phyloP scores from a whole-genome alignment of 2,888 invertebrate species.

The Apamea anceps region DNA sequence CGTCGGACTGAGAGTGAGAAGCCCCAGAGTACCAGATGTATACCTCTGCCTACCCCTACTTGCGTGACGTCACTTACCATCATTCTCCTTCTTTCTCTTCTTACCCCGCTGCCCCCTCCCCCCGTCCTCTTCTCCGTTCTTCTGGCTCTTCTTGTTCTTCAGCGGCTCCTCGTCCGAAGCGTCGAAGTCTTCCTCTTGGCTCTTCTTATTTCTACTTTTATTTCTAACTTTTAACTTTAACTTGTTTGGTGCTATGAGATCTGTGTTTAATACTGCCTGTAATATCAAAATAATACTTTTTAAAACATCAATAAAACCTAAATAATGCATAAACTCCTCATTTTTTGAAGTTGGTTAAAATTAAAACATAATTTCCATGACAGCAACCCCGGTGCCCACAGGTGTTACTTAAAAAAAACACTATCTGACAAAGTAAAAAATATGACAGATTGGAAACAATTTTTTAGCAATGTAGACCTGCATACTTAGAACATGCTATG shows the following conservation, averaged over 20 bases:
- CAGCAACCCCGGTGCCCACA: no score
- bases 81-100: constrained; percentile 9
- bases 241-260: constrained; percentile 35
- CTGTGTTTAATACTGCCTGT: constrained; percentile 62
- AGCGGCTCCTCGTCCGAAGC: constrained; percentile 85
- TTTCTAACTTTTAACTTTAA: constrained; percentile 53
- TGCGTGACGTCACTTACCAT: constrained; percentile 23
- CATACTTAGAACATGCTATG: no score
- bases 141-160: constrained; percentile 61
- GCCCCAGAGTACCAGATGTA: no score
- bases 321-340: background rate
- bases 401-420: no score
- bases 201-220: constrained; percentile 39
- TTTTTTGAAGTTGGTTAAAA: background rate
- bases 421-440: no score
- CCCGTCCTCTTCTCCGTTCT: constrained; percentile 21
- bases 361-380: no score
- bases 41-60: no score
- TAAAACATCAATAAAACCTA: background rate
- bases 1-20: no score
- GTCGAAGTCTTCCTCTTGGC: constrained; percentile 67
- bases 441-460: no score
- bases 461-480: no score
- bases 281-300: constrained; percentile 12
- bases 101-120: constrained; percentile 37